Base-by-base conservation (phyloP, 2,113 vertebrate genomes). In the Orycteropus afer region DNA sequence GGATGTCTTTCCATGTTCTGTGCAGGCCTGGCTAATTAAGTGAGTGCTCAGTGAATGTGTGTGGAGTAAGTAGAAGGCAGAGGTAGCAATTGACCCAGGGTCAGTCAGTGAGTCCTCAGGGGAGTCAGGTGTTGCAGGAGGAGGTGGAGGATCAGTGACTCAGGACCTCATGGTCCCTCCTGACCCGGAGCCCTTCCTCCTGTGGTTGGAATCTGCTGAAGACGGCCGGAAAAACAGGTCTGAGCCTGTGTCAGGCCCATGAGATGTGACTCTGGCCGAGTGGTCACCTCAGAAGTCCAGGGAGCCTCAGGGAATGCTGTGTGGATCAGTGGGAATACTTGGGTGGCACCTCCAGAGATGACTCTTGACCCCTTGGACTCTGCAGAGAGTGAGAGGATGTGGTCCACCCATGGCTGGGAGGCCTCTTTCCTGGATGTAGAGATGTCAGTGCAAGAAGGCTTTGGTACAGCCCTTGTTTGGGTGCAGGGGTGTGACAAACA, bases 161-260 rank as follows among this genome's bases (percentile, higher is more conserved):
- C 87, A 87, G 76, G 69, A 63, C 61, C 76, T 76, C 61, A 18
- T 79, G 78, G 89, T 83, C 67, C 61, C 45, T 65, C 61, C 74
- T 81, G 90, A 81, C 89, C 85, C 74, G 1, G 7, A 74, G 94
- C 47, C 89, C 49, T 76, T 53, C 3, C 25, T 88, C 90, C 47
- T 79, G 37, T 61, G 88, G 47, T 45, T 84, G 81, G 88, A 81
- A 78, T 95, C 92, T 97, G 42, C 59, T 76, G 49, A 76, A 78
- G 25, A 77, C 13, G 37, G 34, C 89, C 55, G 2, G 93, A 40
- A 88, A 89, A 89, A 96, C 61, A 71, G 57, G n/a, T 55, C 89
- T 84, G 80, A 86, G 22, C 74, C 40, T 71, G 15, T 59, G 61
- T 29, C 5, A 47, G 49, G 49, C 55, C 86, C 86, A 17, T 77